These are phyloP conservation scores for Drosophila putrida DNA, from an alignment of 2,888 invertebrate genomes.

Conservation along the genomic window DNA sequence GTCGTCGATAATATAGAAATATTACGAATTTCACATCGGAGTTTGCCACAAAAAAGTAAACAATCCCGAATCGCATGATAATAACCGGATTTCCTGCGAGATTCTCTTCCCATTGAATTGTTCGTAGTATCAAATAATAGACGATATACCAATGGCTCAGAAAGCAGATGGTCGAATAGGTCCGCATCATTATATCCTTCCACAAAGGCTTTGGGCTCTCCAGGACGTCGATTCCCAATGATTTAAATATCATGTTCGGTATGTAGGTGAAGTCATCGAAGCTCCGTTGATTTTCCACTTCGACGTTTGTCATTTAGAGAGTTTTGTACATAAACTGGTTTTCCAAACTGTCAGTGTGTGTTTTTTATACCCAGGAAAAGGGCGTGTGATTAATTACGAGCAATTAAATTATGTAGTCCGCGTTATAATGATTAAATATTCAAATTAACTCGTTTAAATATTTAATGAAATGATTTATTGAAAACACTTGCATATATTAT, in stretches of 20 bases:
- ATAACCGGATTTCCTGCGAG: conserved; percentile 33
- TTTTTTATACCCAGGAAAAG: conserved; percentile 25
- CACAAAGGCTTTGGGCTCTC: conserved; percentile 33
- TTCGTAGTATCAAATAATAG: conserved; percentile 27
- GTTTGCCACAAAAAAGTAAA: conserved; percentile 44
- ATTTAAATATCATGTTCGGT: conserved; percentile 42
- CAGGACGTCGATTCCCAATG: conserved; percentile 54
- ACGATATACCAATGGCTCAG: conserved; percentile 23
- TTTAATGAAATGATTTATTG: conserved; percentile 6
- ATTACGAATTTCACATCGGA: conserved; percentile 38
- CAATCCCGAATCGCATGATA: conserved; percentile 47
- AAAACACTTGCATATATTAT: background rate
- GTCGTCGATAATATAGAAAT: conserved; percentile 32
- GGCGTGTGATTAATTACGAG: conserved; percentile 24
- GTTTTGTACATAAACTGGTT: conserved; percentile 23
- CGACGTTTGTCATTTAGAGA: conserved; percentile 16
- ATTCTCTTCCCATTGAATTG: conserved; percentile 36
- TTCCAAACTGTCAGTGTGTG: background rate
- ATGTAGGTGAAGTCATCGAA: conserved; percentile 55
- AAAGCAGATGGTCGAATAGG: conserved; percentile 29
- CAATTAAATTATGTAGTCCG: conserved; percentile 17
- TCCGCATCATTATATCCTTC: conserved; percentile 21
- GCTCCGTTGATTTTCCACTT: conserved; percentile 12
- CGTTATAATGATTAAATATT: conserved; percentile 17
- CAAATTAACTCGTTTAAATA: conserved; percentile 15